Evolutionary conservation across 2,888 invertebrate species (phyloP).

Genomic region (Nymphalis c-album): DNA sequence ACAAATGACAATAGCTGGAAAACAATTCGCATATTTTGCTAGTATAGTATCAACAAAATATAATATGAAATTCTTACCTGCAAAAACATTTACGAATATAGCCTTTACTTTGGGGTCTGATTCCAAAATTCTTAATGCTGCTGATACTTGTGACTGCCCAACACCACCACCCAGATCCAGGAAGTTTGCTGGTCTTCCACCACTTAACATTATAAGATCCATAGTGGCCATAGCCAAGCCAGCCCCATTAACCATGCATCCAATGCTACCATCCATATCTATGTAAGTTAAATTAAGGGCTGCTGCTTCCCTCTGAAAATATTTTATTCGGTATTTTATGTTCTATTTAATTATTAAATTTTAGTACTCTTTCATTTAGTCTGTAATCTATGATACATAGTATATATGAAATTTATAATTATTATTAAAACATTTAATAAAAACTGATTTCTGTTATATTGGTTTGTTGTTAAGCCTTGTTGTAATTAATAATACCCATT

Average conservation of each 20-base stretch:
- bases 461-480: too few relatives aligned
- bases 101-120: conserved; percentile 94
- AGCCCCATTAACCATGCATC: conserved; percentile 98
- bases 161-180: conserved; percentile 98
- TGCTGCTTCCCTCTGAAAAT: conserved; percentile 88
- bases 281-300: conserved; percentile 97
- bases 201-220: conserved; percentile 98
- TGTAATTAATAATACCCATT: too few relatives aligned
- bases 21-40: too few relatives aligned
- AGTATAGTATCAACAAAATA: too few relatives aligned
- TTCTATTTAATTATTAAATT: background rate
- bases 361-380: too few relatives aligned
- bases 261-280: conserved; percentile 98
- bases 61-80: conserved; percentile 71
- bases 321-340: conserved; percentile 10
- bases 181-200: conserved; percentile 98
- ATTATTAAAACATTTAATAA: too few relatives aligned
- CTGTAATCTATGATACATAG: too few relatives aligned
- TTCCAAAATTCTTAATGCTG: conserved; percentile 95
- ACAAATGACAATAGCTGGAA: too few relatives aligned
- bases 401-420: too few relatives aligned
- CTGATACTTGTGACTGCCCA: conserved; percentile 94
- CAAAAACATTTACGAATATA: conserved; percentile 99
- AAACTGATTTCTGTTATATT: too few relatives aligned
- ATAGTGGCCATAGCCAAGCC: conserved; percentile 99